These are phyloP conservation scores for Myopa testacea DNA, from an alignment of 2,888 invertebrate genomes.

Conservation along the genomic window DNA sequence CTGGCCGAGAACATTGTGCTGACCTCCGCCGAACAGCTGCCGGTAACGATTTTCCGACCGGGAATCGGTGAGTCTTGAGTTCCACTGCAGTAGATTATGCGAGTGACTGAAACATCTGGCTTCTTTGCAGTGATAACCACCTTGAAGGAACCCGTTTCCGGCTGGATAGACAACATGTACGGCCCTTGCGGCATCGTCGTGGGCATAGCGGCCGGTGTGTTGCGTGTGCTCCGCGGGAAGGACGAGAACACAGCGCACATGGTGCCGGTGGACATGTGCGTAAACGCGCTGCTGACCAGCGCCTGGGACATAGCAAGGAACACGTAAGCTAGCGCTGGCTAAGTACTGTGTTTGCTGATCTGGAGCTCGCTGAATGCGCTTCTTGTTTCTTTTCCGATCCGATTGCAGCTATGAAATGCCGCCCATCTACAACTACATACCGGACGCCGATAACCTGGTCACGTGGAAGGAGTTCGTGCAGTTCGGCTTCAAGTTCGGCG, in stretches of 20 bases:
- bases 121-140: conserved; percentile 68
- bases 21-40: conserved; percentile 73
- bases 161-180: conserved; percentile 81
- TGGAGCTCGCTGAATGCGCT: no score
- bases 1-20: conserved; percentile 76
- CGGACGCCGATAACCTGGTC: conserved; percentile 83
- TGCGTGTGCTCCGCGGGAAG: conserved; percentile 69
- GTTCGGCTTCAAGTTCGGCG: conserved; percentile 68
- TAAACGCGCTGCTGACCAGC: conserved; percentile 69
- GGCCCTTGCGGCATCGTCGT: conserved; percentile 72
- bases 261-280: conserved; percentile 70
- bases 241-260: conserved; percentile 67
- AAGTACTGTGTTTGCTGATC: not conserved
- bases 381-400: not conserved
- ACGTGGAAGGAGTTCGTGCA: conserved; percentile 81
- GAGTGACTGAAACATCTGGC: not conserved
- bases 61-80: conserved; percentile 71
- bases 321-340: conserved; percentile 52
- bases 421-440: conserved; percentile 83
- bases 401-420: conserved; percentile 56
- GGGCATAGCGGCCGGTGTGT: conserved; percentile 74
- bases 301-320: conserved; percentile 70
- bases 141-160: conserved; percentile 71
- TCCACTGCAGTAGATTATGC: not conserved
- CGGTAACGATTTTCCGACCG: conserved; percentile 77